phyloP scores from a whole-genome alignment of 1,140 invertebrate genomes.

The Eupeodes corollae region DNA sequence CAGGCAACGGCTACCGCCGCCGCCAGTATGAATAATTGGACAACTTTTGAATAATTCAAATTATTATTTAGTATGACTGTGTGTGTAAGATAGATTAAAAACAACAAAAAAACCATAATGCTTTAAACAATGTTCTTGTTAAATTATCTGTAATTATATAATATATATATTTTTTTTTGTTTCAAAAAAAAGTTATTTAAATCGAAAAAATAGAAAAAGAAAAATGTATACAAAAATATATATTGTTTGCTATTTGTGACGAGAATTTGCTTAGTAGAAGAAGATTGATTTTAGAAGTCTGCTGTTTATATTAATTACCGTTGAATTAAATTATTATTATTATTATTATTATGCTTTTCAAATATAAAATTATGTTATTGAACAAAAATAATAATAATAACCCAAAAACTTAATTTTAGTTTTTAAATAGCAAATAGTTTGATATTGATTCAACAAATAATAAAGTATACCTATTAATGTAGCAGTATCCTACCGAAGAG shows the following conservation, averaged over 20 bases:
- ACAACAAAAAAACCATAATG: background rate
- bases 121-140: background rate
- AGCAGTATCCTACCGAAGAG: too few relatives aligned
- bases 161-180: background rate
- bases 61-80: background rate
- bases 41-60: slow-evolving; percentile 27
- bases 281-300: background rate
- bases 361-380: too few relatives aligned
- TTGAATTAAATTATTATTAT: background rate
- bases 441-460: too few relatives aligned
- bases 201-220: background rate
- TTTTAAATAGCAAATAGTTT: too few relatives aligned
- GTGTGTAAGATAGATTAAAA: background rate
- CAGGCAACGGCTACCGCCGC: background rate
- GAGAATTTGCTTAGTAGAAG: background rate
- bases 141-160: slow-evolving; percentile 3
- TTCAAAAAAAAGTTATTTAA: background rate
- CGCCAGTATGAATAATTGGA: slow-evolving; percentile 30
- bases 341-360: too few relatives aligned
- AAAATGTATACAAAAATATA: background rate
- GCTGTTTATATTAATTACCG: too few relatives aligned
- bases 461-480: too few relatives aligned
- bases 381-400: too few relatives aligned
- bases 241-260: slow-evolving; percentile 2
- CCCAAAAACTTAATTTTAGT: too few relatives aligned